Conservation (phyloP, 2,797 vertebrate species). For the Pseudomugil tenellus region DNA sequence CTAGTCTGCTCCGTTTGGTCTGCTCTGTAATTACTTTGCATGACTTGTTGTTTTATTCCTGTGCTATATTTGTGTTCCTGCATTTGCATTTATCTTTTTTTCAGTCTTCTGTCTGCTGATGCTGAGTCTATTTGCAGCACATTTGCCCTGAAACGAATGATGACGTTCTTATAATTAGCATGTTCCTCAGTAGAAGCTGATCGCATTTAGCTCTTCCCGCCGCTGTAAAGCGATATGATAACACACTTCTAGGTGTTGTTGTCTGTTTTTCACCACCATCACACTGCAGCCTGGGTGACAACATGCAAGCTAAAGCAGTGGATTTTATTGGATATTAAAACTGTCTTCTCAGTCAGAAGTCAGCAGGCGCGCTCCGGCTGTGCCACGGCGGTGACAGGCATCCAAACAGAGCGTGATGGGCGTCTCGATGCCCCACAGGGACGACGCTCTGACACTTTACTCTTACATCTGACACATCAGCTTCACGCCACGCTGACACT, state of each 20-base stretch:
- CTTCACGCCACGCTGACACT: constrained; percentile 53
- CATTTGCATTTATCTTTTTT: neutral
- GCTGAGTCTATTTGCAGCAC: no score
- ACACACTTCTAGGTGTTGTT: neutral
- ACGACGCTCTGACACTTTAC: constrained; percentile 56
- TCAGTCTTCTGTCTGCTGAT: neutral
- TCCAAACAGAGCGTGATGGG: constrained; percentile 61
- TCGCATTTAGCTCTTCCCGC: no score
- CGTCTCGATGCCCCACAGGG: constrained; percentile 47
- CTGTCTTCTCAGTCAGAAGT: constrained; percentile 41
- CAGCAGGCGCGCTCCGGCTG: constrained; percentile 22
- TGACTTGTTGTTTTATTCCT: no score
- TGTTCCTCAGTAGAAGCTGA: no score
- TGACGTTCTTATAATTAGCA: no score
- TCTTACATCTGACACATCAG: constrained; percentile 70
- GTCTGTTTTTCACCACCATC: neutral
- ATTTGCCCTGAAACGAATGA: no score
- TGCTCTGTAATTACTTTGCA: no score
- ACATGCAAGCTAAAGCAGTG: neutral
- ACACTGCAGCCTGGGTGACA: neutral
- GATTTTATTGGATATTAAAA: neutral
- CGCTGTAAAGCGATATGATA: neutral
- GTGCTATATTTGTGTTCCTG: no score
- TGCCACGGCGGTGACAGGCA: constrained; percentile 46
- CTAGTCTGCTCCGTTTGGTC: no score